Evolutionary conservation across 92 coral and sea anemone species (phyloP), one percentile per base, ranked within the genome.

Genomic region (Epizoanthus ramosus): DNA sequence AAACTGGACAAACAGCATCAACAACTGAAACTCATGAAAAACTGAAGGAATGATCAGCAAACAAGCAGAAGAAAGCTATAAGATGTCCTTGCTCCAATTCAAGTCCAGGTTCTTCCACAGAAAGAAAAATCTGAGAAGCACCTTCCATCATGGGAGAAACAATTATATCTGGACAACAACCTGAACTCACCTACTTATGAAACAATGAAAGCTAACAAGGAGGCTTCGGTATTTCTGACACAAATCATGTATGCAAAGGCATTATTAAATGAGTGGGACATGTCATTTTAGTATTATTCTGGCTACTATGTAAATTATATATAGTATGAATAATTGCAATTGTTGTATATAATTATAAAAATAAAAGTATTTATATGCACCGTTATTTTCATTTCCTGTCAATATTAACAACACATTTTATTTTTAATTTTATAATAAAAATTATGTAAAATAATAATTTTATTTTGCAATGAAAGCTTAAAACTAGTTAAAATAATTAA

Each of bases 91-190:
- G 83, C 73, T 7, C 81, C 71, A 72, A 71, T 89, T 17, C 81
- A 89, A 85, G 50, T 67, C n/a, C 73, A 80, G 43, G 86, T 85
- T 43, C 85, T 89, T 17, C 80, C 79, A 61, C 45, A 89, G 64
- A 65, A 85, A n/a, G 21, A 47, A 59, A 81, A 74, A 33, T 31
- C 80, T 25, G 84, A 83, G 57, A 70, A 75, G 28, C 43, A 87
- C 52, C 79, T 87, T 15, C 59, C 74, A 66, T 75, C 81, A 19
- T 89, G 89, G 89, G 89, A 89, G 79, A 79, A 85, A 60, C 43
- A 68, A 50, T 89, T 63, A 35, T 85, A 74, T 80, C 13, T 61
- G 28, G 85, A 89, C 25, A 9, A 86, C 63, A 68, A 85, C 76
- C 60, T 81, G 65, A 74, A 63, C 45, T 80, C 80, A 35, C 89